These are phyloP conservation scores for Myotis planiceps DNA, from an alignment of 2,797 vertebrate species.

Conservation along the genomic window DNA sequence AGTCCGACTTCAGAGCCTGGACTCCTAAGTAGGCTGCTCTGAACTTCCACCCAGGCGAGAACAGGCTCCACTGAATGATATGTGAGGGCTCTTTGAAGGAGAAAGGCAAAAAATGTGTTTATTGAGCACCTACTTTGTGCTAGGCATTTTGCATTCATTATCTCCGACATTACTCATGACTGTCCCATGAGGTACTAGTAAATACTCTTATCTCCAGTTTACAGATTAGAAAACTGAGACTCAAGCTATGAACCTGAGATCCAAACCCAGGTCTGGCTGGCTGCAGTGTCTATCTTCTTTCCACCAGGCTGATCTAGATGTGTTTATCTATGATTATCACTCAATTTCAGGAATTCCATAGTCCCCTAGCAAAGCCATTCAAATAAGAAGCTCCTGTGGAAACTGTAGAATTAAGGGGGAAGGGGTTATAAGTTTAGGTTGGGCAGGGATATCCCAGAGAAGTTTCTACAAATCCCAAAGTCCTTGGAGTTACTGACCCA, in stretches of 20 bases:
- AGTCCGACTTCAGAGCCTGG: background rate
- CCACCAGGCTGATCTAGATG: background rate
- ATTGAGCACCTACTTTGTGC: background rate
- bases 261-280: background rate
- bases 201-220: background rate
- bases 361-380: background rate
- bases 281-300: background rate
- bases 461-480: slow-evolving; percentile 28
- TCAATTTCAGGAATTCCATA: background rate
- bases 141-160: background rate
- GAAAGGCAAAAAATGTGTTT: background rate
- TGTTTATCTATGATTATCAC: background rate
- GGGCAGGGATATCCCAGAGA: background rate
- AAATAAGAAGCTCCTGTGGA: background rate
- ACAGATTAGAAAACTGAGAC: background rate
- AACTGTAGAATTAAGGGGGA: background rate
- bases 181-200: background rate
- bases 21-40: background rate
- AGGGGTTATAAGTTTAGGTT: background rate
- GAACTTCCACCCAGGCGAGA: background rate
- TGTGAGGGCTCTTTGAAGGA: background rate
- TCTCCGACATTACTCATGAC: background rate
- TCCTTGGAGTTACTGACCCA: background rate
- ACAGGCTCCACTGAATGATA: background rate
- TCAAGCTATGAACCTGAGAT: background rate